Evolutionary conservation across 2,113 vertebrate genomes (phyloP), one percentile per base, ranked within the genome.

Genomic region (Gorilla gorilla): DNA sequence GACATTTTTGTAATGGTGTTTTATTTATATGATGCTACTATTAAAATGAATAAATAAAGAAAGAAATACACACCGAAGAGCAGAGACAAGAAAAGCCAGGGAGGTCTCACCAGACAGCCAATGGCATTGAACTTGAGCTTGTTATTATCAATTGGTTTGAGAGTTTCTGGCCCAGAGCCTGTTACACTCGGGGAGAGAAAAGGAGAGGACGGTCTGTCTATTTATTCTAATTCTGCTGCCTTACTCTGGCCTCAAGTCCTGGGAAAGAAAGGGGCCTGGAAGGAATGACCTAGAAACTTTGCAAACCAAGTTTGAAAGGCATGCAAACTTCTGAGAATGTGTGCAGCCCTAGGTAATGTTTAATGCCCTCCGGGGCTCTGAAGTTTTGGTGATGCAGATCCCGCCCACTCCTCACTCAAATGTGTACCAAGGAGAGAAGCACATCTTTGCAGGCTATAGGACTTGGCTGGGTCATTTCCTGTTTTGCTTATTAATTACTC

Each of bases 11-110:
- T 79, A 97, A 98, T 94, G 6, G 80, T 89, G 97, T 96, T 98
- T 98, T 99, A 98, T 98, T 99, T 99, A 98, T 97, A 96, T 93
- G 97, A 97, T n/a, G 95, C 92, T 96, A 89, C 98, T 94, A 96
- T 98, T 97, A 75, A 96, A 97, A 98, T 75, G 97, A 97, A 97
- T 95, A 98, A 98, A 98, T 95, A 99, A 98, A 98, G 23, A 96
- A 93, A 97, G 75, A 97, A 97, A 96, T 86, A 96, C 75, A 97
- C 97, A 85, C 94, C 0, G 0, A 94, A 43, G 45, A 95, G 6
- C 35, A 79, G 86, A 97, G 95, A 93, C 30, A 87, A 89, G 90
- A 89, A 96, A 95, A 98, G 59, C 59, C 61, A 83, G 80, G 85
- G 82, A 85, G 40, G 52, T 94, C 90, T 97, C 90, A 66, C 72